Conservation (phyloP, 2,113 vertebrate genomes). For the Stegastes partitus region DNA sequence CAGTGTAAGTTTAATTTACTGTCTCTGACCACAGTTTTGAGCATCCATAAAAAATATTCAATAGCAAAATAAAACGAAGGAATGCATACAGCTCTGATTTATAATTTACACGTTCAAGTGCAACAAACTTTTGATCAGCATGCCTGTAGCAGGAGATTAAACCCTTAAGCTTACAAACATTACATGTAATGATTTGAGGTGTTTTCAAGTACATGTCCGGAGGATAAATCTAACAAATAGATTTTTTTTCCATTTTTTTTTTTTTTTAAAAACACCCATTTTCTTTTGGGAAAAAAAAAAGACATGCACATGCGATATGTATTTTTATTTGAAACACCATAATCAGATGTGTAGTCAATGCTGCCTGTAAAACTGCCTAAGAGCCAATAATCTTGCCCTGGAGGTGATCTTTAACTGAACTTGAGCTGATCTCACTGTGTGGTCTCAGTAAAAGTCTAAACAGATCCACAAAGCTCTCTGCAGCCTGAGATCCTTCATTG, state of each 20-base stretch:
- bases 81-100: conserved; percentile 49
- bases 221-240: conserved; percentile 42
- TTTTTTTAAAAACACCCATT: conserved; percentile 7
- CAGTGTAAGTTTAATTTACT: conserved; percentile 2
- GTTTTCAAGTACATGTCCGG: conserved; percentile 26
- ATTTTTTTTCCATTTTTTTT: too few relatives aligned
- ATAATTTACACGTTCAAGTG: conserved; percentile 60
- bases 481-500: conserved; percentile 74
- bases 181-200: conserved; percentile 41
- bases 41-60: conserved; percentile 28
- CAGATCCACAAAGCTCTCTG: conserved; percentile 74
- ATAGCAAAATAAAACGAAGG: conserved; percentile 30
- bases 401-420: conserved; percentile 77
- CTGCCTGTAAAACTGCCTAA: conserved; percentile 60
- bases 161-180: conserved; percentile 34
- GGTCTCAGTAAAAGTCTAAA: conserved; percentile 77
- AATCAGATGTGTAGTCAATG: conserved; percentile 65
- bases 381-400: conserved; percentile 76
- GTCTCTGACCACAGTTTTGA: conserved; percentile 15
- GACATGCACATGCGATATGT: conserved; percentile 15
- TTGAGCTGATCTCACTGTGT: conserved; percentile 72
- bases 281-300: conserved; percentile 3
- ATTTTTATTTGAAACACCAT: conserved; percentile 57
- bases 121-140: conserved; percentile 59
- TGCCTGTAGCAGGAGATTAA: conserved; percentile 38